Evolutionary conservation across 2,888 invertebrate genomes (phyloP).

Genomic region (Polydrusus tereticollis): DNA sequence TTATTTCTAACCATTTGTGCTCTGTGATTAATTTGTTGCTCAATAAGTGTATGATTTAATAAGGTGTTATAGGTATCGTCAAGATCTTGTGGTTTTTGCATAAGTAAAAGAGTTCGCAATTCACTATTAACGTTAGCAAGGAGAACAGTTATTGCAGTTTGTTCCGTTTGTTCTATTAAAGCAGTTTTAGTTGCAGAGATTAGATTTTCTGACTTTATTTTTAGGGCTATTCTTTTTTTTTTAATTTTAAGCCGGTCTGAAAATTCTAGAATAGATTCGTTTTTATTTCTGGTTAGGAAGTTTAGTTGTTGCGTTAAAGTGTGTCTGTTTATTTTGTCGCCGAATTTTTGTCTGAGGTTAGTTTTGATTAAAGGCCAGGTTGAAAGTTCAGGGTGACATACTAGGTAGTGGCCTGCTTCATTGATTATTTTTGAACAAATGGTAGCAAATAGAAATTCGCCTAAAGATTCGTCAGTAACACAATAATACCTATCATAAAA

Average conservation of each 20-base stretch:
- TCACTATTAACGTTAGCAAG: conserved; percentile 8
- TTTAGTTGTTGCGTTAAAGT: neutral
- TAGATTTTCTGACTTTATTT: conserved; percentile 1
- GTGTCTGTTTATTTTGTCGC: conserved; percentile 1
- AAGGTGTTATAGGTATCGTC: conserved; percentile 1
- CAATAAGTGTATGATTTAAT: conserved; percentile 3
- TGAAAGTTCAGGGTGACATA: neutral
- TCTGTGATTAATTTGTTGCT: conserved; percentile 5
- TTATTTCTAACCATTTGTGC: neutral
- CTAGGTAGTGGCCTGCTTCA: conserved; percentile 7
- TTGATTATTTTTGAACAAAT: conserved; percentile 7
- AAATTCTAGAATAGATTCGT: conserved; percentile 5
- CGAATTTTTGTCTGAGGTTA: neutral
- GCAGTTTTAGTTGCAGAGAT: neutral
- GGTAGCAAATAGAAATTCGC: neutral
- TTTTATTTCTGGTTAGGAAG: conserved; percentile 2
- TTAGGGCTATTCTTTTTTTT: neutral
- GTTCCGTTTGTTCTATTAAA: conserved; percentile 3
- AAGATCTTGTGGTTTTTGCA: neutral
- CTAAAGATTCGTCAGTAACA: neutral
- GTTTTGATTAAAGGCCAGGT: conserved; percentile 1
- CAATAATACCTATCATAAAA: neutral
- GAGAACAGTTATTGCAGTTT: conserved; percentile 2
- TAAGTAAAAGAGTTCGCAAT: neutral
- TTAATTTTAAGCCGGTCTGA: neutral